Evolutionary conservation across 2,888 invertebrate genomes (phyloP).

Genomic region (Hypomecis atomaria): DNA sequence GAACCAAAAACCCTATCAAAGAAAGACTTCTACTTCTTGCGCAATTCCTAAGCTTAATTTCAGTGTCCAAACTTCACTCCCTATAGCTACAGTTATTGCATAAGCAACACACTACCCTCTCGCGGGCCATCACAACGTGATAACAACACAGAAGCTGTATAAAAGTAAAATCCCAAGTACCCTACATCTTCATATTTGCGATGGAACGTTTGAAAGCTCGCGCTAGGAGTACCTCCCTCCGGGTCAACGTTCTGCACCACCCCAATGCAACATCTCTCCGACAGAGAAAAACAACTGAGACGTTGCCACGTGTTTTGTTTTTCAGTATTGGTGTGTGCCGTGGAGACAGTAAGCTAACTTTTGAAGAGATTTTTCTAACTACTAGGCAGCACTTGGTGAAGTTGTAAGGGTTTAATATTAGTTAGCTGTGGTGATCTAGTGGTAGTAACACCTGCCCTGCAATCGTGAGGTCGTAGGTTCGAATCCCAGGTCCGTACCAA

Average conservation of each 20-base stretch:
- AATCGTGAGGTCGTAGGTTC: no score
- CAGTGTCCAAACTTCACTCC: background rate
- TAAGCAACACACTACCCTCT: conserved; percentile 15
- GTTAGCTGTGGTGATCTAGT: no score
- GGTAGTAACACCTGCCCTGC: no score
- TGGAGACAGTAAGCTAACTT: conserved; percentile 11
- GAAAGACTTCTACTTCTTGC: background rate
- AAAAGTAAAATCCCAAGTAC: conserved; percentile 29
- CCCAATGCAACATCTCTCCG: conserved; percentile 36
- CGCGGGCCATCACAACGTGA: conserved; percentile 15
- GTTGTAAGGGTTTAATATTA: no score
- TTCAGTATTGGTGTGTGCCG: conserved; percentile 21
- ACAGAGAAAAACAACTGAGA: conserved; percentile 58
- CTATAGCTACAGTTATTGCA: conserved; percentile 14
- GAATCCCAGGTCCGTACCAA: no score
- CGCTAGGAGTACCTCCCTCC: conserved; percentile 48
- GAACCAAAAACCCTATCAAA: background rate
- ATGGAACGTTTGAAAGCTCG: conserved; percentile 50
- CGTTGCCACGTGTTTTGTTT: conserved; percentile 38
- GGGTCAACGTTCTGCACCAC: conserved; percentile 51
- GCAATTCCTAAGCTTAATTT: background rate
- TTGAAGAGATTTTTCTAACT: background rate
- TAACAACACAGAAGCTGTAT: conserved; percentile 26
- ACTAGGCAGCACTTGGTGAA: no score
- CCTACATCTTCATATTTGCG: conserved; percentile 33